Evolutionary conservation across 2,113 vertebrate genomes (phyloP).

Genomic region (human): GRCh38 chr18:54087001-54087500

Average conservation of each 20-base stretch:
- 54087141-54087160: not conserved
- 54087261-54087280: not conserved
- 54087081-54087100: not conserved
- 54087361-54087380: not conserved
- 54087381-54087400: not conserved
- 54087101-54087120: not conserved
- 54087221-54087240: not conserved
- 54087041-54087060: not conserved
- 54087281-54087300: not conserved
- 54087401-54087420: not conserved
- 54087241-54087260: not conserved
- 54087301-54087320: not conserved
- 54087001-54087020: not conserved
- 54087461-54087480: too few relatives aligned
- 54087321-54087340: not conserved
- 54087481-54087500: fast-evolving
- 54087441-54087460: not conserved
- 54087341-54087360: not conserved
- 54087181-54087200: not conserved
- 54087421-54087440: not conserved
- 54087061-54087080: not conserved
- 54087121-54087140: not conserved
- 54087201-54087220: not conserved
- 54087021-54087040: not conserved
- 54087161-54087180: not conserved